These are phyloP conservation scores for Amblyopsis rosae DNA, from an alignment of 2,113 vertebrate species.

Conservation along the genomic window DNA sequence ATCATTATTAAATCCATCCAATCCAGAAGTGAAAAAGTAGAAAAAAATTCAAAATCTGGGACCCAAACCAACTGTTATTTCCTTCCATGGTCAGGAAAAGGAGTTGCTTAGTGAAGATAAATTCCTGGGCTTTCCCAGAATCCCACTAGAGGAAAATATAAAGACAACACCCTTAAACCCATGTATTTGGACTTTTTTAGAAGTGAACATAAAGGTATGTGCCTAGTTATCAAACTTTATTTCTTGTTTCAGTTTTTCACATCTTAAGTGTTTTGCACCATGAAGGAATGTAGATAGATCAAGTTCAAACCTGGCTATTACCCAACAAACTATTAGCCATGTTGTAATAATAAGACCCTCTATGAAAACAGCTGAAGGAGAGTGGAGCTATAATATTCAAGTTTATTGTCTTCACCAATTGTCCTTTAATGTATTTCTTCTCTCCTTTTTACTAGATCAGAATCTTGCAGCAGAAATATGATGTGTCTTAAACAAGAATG, in stretches of 20 bases:
- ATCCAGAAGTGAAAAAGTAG: background rate
- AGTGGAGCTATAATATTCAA: background rate
- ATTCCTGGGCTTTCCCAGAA: background rate
- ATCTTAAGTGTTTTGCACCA: background rate
- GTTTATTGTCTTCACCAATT: background rate
- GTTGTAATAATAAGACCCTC: no score
- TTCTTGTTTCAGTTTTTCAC: slow-evolving; percentile 14
- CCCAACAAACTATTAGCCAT: no score
- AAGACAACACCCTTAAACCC: background rate
- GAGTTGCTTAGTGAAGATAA: slow-evolving; percentile 21
- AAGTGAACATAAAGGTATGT: slow-evolving; percentile 26
- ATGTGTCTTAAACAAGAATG: slow-evolving; percentile 38
- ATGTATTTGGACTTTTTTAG: background rate
- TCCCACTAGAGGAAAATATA: background rate
- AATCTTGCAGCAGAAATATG: background rate
- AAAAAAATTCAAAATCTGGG: background rate
- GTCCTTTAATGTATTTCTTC: slow-evolving; percentile 9
- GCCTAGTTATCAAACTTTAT: background rate
- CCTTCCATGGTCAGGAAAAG: slow-evolving; percentile 55
- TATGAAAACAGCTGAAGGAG: background rate
- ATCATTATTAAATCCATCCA: background rate
- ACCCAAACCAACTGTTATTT: slow-evolving; percentile 15
- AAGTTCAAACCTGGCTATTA: no score
- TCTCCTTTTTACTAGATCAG: slow-evolving; percentile 3
- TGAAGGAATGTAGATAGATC: background rate